Evolutionary conservation across 2,113 vertebrate genomes (phyloP).

Genomic region (Poeciliopsis prolifica): DNA sequence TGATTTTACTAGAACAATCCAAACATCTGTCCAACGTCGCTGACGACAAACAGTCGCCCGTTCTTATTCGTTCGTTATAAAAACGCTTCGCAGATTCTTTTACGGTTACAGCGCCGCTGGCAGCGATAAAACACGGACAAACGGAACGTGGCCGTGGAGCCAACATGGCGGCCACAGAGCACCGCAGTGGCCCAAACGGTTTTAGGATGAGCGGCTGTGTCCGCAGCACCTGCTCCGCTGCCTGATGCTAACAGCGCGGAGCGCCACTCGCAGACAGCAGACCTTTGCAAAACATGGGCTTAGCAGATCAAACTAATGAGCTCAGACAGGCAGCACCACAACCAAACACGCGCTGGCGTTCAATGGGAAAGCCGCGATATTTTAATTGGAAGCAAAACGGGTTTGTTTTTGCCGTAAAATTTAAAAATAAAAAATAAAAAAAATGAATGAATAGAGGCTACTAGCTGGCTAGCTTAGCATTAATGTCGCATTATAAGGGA

Average conservation of each 20-base stretch:
- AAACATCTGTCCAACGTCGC: background rate
- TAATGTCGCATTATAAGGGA: constrained; percentile 43
- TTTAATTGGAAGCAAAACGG: fast-evolving
- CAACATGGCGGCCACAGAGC: constrained; percentile 54
- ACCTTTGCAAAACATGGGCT: constrained; percentile 20
- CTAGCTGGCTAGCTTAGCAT: constrained; percentile 53
- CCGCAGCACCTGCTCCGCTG: constrained; percentile 56
- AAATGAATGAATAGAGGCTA: constrained; percentile 8
- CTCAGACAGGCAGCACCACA: fast-evolving
- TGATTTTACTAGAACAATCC: no score
- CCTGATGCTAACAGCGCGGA: constrained; percentile 31
- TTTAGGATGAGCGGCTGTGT: constrained; percentile 20
- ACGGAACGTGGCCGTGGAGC: background rate
- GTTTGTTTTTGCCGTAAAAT: background rate
- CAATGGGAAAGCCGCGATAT: background rate
- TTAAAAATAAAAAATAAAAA: no score
- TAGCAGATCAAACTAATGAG: background rate
- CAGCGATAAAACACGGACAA: constrained; percentile 7
- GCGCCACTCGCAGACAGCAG: constrained; percentile 33
- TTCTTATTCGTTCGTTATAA: background rate
- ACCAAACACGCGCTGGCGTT: background rate
- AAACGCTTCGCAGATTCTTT: background rate
- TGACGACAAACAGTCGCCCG: background rate
- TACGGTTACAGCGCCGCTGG: background rate
- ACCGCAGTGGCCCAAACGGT: constrained; percentile 29